Evolutionary conservation across 2,797 vertebrate genomes (phyloP), one percentile per base, ranked within the genome.

Genomic region (Cossypha dichroa): DNA sequence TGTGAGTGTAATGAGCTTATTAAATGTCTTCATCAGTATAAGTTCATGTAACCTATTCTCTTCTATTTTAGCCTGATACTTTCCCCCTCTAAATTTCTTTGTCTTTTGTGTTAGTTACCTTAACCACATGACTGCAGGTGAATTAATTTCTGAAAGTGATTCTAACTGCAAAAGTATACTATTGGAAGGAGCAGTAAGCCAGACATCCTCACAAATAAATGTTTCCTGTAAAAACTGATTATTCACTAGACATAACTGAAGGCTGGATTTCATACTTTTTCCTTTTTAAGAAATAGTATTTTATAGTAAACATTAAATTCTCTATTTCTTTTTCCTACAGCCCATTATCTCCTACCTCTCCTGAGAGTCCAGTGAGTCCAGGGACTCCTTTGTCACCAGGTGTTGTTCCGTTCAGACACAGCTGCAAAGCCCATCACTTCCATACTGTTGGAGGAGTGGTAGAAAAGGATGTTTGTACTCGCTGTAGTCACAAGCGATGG

Each of bases 401-500:
- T 62, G 21, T 73, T 83, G 33, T 98, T 51, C 98, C 98, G 0
- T 96, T 98, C 66, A 99, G 99, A 81, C 99, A 99, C 94, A 97
- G 93, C 89, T 99, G 99, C 86, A 97, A 96, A 40, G 97, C 98
- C 21, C 99, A 95, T 96, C 99, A 99, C 97, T 98, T 99, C 90
- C 99, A 99, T 97, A 99, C 99, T 17, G 98, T 99, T 43, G 99
- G 99, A 1, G 99, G 99, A 23, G 81, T 88, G 1, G 96, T 97
- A 0, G 99, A 98, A 73, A 98, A 97, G 89, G 99, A 98, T 46
- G 98, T 98, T 93, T 99, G 99, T 95, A 98, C 95, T 81, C 99
- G 99, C 88, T 99, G 99, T 95, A 98, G 94, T 94, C 99, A 99
- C 85, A 99, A 99, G 90, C 98, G 99, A 18, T 99, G 99, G 99